Evolutionary conservation across 2,113 vertebrate genomes (phyloP).

Genomic region (Notechis scutatus): DNA sequence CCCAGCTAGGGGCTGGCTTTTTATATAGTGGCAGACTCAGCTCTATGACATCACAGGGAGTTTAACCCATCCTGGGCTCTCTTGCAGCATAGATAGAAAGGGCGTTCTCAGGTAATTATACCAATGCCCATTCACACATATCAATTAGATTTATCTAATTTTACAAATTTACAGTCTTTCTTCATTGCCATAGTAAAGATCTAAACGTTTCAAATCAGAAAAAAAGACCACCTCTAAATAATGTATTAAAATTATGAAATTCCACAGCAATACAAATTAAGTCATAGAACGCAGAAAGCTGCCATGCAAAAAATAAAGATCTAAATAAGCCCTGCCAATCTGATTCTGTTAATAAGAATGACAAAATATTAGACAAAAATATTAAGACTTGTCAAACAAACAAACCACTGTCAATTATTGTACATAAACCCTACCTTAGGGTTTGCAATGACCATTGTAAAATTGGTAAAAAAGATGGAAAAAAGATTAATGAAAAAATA

Average conservation of each 20-base stretch:
- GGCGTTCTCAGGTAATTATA: no score
- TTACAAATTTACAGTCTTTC: neutral
- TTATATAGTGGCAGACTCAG: no score
- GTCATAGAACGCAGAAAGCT: neutral
- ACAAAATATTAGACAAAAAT: no score
- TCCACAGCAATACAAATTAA: neutral
- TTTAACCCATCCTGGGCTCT: no score
- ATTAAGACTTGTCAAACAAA: no score
- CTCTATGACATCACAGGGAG: no score
- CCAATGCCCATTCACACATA: neutral
- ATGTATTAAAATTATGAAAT: neutral
- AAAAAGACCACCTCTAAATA: neutral
- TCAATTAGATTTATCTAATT: neutral
- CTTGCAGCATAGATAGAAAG: no score
- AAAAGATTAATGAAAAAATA: neutral
- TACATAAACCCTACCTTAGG: no score
- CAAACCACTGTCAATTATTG: no score
- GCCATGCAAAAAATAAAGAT: neutral
- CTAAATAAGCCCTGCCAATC: neutral
- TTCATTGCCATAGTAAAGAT: neutral
- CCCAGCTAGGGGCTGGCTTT: no score
- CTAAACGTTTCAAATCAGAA: neutral
- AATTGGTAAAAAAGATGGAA: neutral
- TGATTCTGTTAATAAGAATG: neutral
- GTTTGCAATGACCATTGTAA: neutral